phyloP scores from a whole-genome alignment of 2,797 vertebrate species.

The Picus viridis region DNA sequence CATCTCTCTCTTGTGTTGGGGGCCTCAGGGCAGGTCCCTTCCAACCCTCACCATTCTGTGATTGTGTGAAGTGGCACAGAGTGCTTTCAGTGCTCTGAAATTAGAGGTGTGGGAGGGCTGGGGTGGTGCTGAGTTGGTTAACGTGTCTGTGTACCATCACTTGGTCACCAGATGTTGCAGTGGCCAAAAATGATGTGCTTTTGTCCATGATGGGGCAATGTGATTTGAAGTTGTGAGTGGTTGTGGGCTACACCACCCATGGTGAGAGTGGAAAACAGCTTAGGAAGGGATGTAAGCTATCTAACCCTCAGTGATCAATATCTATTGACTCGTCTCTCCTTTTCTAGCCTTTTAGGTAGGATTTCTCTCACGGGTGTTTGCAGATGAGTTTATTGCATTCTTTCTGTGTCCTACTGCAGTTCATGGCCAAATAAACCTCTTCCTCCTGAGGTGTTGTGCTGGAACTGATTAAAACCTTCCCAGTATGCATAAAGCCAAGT shows the following conservation, averaged over 20 bases:
- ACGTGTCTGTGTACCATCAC: fast-evolving
- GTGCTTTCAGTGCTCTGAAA: not conserved
- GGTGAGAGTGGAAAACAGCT: too few species aligned
- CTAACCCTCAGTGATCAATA: too few species aligned
- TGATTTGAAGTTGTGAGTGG: not conserved
- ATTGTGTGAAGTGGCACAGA: not conserved
- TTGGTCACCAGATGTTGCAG: not conserved
- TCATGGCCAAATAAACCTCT: not conserved
- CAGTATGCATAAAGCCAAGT: not conserved
- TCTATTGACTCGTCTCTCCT: not conserved
- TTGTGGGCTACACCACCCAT: too few species aligned
- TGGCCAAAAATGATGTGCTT: not conserved
- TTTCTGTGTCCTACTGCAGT: not conserved
- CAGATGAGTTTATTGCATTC: not conserved
- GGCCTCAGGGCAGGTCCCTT: too few species aligned
- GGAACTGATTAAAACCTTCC: not conserved
- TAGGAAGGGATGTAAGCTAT: too few species aligned
- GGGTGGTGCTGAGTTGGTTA: not conserved
- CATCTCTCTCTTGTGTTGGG: too few species aligned
- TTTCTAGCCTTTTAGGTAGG: not conserved
- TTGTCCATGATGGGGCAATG: fast-evolving
- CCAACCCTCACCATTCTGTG: too few species aligned
- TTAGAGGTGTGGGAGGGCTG: fast-evolving
- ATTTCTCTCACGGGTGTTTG: not conserved
- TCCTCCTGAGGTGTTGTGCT: not conserved